Evolutionary conservation across 1,140 invertebrate species (phyloP).

Genomic region (Brachionus rubens): DNA sequence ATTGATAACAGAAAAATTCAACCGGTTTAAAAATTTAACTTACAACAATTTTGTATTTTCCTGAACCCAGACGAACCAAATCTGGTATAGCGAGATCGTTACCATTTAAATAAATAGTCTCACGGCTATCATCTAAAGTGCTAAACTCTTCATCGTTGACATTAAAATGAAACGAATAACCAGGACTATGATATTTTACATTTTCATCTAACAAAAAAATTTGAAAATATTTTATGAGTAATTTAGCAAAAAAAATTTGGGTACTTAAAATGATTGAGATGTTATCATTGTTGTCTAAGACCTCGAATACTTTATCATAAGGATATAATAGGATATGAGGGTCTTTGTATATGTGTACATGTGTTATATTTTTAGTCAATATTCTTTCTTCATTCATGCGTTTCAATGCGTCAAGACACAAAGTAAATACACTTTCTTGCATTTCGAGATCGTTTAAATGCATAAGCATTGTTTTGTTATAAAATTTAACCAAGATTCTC

Average conservation of each 20-base stretch:
- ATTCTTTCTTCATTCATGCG: slow-evolving; percentile 32
- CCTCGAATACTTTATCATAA: slow-evolving; percentile 29
- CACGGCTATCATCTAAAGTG: not conserved
- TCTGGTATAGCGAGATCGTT: slow-evolving; percentile 65
- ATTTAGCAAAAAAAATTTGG: slow-evolving; percentile 46
- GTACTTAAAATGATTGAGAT: slow-evolving; percentile 36
- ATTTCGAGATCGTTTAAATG: slow-evolving; percentile 32
- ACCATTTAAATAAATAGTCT: slow-evolving; percentile 66
- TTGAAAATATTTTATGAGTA: not conserved
- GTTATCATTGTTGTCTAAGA: slow-evolving; percentile 24
- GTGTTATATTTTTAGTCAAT: slow-evolving; percentile 24
- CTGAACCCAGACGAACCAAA: slow-evolving; percentile 65
- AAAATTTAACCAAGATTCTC: slow-evolving; percentile 34
- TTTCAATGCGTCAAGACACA: slow-evolving; percentile 37
- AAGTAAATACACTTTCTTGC: slow-evolving; percentile 9
- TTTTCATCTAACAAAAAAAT: slow-evolving; percentile 27
- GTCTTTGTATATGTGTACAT: slow-evolving; percentile 43
- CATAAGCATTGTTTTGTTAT: slow-evolving; percentile 44
- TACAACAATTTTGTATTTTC: slow-evolving; percentile 66
- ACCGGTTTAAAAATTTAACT: slow-evolving; percentile 5
- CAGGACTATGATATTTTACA: slow-evolving; percentile 32
- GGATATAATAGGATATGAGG: slow-evolving; percentile 26
- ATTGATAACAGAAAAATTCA: not conserved
- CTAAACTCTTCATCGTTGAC: not conserved
- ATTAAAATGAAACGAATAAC: slow-evolving; percentile 17